These are phyloP conservation scores for Lysandra coridon DNA, from an alignment of 2,888 invertebrate genomes.

Conservation along the genomic window DNA sequence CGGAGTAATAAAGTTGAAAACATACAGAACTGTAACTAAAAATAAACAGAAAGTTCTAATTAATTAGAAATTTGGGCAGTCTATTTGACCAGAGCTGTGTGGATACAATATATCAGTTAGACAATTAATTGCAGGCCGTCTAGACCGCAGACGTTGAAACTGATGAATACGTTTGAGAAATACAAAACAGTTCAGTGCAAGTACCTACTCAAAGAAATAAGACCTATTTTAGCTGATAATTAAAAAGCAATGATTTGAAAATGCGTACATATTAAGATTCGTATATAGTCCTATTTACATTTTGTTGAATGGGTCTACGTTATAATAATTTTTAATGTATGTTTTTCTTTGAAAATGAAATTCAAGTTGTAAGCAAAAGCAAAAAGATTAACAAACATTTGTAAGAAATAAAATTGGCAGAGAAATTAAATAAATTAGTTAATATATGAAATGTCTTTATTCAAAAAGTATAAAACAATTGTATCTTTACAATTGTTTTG, in stretches of 20 bases:
- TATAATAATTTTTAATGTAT: no score
- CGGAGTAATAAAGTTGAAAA: neutral
- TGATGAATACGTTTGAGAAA: slow-evolving; percentile 37
- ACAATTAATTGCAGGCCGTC: slow-evolving; percentile 40
- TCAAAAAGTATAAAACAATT: neutral
- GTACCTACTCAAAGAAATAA: neutral
- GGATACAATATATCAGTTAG: slow-evolving; percentile 38
- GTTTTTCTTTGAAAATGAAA: no score
- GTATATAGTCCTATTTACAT: neutral
- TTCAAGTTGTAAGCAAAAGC: neutral
- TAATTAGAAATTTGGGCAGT: neutral
- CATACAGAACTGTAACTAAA: neutral
- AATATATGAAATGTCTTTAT: neutral
- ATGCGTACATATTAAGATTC: neutral
- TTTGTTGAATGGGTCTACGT: no score
- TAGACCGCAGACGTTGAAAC: slow-evolving; percentile 41
- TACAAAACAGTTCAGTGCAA: slow-evolving; percentile 4
- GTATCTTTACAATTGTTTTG: neutral
- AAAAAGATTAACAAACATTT: neutral
- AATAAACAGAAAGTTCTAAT: neutral
- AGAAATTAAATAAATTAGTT: neutral
- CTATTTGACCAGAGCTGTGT: slow-evolving; percentile 15
- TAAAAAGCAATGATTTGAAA: neutral
- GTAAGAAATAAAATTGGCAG: neutral
- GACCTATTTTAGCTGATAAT: neutral